phyloP scores from a whole-genome alignment of 2,888 invertebrate genomes.

The Endotricha flammealis region DNA sequence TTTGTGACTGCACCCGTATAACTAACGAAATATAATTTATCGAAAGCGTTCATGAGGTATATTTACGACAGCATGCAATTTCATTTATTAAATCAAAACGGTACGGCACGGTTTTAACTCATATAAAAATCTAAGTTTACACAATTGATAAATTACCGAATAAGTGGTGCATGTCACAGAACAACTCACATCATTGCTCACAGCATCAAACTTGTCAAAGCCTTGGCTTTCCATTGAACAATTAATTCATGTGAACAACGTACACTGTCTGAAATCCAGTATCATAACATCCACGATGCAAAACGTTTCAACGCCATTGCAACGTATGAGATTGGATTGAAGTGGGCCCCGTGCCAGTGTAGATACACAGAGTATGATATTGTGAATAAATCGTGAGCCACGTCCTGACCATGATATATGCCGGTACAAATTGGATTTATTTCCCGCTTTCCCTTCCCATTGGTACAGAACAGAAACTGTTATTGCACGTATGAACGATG shows the following conservation, averaged over 20 bases:
- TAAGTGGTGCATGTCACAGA: no score
- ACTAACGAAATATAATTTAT: no score
- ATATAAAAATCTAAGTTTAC: no score
- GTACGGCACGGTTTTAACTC: no score
- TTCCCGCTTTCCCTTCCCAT: constrained; percentile 59
- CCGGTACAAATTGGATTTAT: constrained; percentile 74
- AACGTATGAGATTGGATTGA: constrained; percentile 23
- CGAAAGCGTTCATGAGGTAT: no score
- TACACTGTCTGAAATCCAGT: background rate
- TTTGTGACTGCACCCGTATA: no score
- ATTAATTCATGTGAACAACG: background rate
- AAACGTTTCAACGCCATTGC: constrained; percentile 31
- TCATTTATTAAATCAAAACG: no score
- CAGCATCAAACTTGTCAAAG: no score
- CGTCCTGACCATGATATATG: constrained; percentile 68
- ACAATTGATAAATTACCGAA: no score
- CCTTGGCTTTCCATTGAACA: no score
- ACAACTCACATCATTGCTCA: no score
- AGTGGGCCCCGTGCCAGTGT: constrained; percentile 32
- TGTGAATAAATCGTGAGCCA: constrained; percentile 64
- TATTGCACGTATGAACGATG: constrained; percentile 70
- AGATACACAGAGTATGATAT: constrained; percentile 31
- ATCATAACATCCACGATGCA: constrained; percentile 7
- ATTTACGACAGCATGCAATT: no score
- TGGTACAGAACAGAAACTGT: constrained; percentile 63